Evolutionary conservation across 2,888 invertebrate genomes (phyloP).

Genomic region (Caenorhabditis sp.): DNA sequence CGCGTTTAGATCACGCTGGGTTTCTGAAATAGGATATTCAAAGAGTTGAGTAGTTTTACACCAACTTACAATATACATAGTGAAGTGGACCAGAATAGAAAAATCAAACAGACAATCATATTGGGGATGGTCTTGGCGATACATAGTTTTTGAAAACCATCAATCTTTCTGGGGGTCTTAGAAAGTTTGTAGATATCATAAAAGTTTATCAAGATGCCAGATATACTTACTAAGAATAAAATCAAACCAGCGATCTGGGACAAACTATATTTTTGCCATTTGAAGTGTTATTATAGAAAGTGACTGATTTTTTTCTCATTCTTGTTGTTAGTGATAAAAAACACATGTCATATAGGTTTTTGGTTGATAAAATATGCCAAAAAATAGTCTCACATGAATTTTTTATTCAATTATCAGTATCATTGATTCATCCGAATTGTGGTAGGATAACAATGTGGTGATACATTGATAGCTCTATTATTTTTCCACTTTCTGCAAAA

Average conservation of each 20-base stretch:
- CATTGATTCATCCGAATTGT: too few species aligned
- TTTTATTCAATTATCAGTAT: too few species aligned
- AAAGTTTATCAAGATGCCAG: slow-evolving; percentile 20
- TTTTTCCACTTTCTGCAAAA: too few species aligned
- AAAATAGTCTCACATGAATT: too few species aligned
- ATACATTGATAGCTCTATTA: too few species aligned
- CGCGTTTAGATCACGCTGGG: slow-evolving; percentile 27
- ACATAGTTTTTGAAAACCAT: slow-evolving; percentile 35
- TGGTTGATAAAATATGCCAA: too few species aligned
- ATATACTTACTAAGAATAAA: slow-evolving; percentile 15
- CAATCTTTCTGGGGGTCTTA: slow-evolving; percentile 7
- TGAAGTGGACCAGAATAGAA: slow-evolving; percentile 33
- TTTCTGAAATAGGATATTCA: neutral
- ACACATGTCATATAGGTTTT: too few species aligned
- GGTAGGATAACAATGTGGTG: too few species aligned
- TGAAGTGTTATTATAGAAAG: too few species aligned
- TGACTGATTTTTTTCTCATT: too few species aligned
- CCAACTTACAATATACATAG: slow-evolving; percentile 30
- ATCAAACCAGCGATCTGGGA: slow-evolving; percentile 11
- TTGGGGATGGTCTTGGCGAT: slow-evolving; percentile 27
- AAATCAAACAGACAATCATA: slow-evolving; percentile 28
- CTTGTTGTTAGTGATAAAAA: too few species aligned
- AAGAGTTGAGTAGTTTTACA: neutral
- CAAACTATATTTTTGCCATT: too few species aligned
- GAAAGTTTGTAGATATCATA: slow-evolving; percentile 21